phyloP scores from a whole-genome alignment of 2,888 invertebrate genomes.

The Meloe dianella region DNA sequence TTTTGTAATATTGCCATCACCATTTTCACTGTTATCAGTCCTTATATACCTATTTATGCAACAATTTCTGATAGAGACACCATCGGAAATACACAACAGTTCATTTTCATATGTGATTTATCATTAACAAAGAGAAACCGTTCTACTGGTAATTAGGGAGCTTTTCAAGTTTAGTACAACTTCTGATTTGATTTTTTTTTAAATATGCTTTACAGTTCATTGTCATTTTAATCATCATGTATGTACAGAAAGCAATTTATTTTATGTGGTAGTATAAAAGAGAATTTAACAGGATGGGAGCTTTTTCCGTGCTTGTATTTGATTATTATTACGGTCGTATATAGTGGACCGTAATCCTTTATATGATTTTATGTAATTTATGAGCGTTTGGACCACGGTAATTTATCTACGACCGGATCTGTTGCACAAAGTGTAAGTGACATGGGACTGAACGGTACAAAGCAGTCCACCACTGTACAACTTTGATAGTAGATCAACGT shows the following conservation, averaged over 20 bases:
- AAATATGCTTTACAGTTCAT: not conserved
- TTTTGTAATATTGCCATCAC: slow-evolving; percentile 20
- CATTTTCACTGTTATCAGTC: slow-evolving; percentile 8
- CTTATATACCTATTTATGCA: slow-evolving; percentile 20
- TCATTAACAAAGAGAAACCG: slow-evolving; percentile 9
- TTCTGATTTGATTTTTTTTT: not conserved
- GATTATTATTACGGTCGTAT: slow-evolving; percentile 34
- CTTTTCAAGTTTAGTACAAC: not conserved
- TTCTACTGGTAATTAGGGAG: not conserved
- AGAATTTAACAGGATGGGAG: not conserved
- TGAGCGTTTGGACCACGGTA: slow-evolving; percentile 33
- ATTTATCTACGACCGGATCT: slow-evolving; percentile 38
- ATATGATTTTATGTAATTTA: slow-evolving; percentile 35
- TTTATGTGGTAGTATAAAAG: not conserved
- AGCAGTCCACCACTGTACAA: slow-evolving; percentile 27
- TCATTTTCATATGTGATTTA: slow-evolving; percentile 32
- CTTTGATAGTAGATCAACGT: slow-evolving; percentile 32
- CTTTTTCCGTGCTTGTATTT: slow-evolving; percentile 14
- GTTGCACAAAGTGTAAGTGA: slow-evolving; percentile 40
- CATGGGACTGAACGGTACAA: slow-evolving; percentile 31
- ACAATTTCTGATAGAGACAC: slow-evolving; percentile 24
- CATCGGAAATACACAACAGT: slow-evolving; percentile 27
- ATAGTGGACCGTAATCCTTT: slow-evolving; percentile 28
- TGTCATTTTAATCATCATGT: slow-evolving; percentile 9
- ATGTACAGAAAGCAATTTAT: not conserved